phyloP scores from a whole-genome alignment of 2,888 invertebrate species.

The Calliphora vomitoria region DNA sequence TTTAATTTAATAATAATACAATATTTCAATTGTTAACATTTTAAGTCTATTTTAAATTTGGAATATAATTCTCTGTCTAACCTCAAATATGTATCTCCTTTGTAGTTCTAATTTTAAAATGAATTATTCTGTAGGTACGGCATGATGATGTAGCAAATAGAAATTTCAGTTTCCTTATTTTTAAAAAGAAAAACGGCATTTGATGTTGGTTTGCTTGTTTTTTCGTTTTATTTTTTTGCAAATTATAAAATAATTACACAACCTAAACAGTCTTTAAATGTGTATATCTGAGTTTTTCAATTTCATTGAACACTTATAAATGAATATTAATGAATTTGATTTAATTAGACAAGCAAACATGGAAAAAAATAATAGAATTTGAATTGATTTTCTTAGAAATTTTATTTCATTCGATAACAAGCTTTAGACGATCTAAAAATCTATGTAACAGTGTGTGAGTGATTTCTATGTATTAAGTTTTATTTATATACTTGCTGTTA shows the following conservation, averaged over 20 bases:
- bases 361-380: constrained; percentile 7
- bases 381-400: constrained; percentile 54
- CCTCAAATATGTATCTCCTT: constrained; percentile 19
- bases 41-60: too few relatives aligned
- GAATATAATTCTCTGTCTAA: not conserved
- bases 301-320: constrained; percentile 46
- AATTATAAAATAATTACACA: constrained; percentile 35
- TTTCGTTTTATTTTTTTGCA: not conserved
- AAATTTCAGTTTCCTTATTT: not conserved
- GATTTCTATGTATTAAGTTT: not conserved
- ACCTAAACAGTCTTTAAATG: not conserved
- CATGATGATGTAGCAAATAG: not conserved
- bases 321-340: constrained; percentile 46
- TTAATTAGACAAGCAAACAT: constrained; percentile 27
- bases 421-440: not conserved
- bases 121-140: too few relatives aligned
- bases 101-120: not conserved
- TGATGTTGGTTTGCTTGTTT: not conserved
- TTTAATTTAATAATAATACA: too few relatives aligned
- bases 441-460: not conserved
- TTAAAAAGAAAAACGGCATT: constrained; percentile 19
- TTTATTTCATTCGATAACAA: not conserved
- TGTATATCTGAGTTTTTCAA: not conserved
- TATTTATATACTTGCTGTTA: not conserved
- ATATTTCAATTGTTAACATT: too few relatives aligned